These are phyloP conservation scores for Sandelia bainsii DNA, from an alignment of 2,797 vertebrate genomes.

Conservation along the genomic window DNA sequence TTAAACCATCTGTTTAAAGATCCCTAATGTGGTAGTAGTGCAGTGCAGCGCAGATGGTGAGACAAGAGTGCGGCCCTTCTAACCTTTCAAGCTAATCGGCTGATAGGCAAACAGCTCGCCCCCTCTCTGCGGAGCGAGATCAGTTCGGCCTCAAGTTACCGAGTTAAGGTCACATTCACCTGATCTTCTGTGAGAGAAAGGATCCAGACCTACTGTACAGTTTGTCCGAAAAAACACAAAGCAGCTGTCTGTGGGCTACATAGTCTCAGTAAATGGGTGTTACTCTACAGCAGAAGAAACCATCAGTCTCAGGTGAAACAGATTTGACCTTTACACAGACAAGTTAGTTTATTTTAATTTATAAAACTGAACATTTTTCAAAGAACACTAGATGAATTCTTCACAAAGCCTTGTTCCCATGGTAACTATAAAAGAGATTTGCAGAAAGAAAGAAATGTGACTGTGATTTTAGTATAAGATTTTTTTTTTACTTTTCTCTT, in stretches of 20 bases:
- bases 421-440: constrained; percentile 35
- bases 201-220: constrained; percentile 17
- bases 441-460: neutral
- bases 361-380: constrained; percentile 16
- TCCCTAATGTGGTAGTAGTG: constrained; percentile 81
- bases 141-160: constrained; percentile 38
- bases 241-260: constrained; percentile 1
- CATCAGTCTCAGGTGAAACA: constrained; percentile 23
- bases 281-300: constrained; percentile 9
- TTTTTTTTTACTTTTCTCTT: constrained; percentile 16
- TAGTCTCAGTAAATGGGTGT: neutral
- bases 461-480: constrained; percentile 23
- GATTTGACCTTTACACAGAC: constrained; percentile 29
- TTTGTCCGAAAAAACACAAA: constrained; percentile 16
- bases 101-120: constrained; percentile 66
- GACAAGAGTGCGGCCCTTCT: constrained; percentile 75
- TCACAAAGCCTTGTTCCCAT: constrained; percentile 54
- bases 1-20: constrained; percentile 86
- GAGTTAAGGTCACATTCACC: constrained; percentile 67
- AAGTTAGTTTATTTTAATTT: neutral
- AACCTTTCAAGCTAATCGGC: constrained; percentile 85
- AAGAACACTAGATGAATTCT: neutral
- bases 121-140: constrained; percentile 46
- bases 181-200: constrained; percentile 47
- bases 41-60: constrained; percentile 79